These are phyloP conservation scores for Gallinago stenura DNA, from an alignment of 2,797 vertebrate species.

Conservation along the genomic window DNA sequence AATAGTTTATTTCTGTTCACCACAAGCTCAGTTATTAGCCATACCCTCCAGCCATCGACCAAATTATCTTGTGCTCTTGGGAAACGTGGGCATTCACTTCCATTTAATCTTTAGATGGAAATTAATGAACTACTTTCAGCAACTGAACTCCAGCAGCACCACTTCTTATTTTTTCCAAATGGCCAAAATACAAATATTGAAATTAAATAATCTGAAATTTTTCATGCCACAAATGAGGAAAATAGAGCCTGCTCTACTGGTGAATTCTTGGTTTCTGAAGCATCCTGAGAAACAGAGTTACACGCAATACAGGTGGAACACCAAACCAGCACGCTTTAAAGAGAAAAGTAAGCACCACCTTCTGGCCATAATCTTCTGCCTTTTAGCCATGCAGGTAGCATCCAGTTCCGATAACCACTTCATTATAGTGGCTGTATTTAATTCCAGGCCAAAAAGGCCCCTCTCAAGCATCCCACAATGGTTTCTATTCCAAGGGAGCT, in stretches of 20 bases:
- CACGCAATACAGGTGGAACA: not conserved
- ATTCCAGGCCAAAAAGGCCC: not conserved
- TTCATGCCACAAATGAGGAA: not conserved
- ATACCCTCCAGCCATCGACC: not conserved
- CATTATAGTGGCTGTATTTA: not conserved
- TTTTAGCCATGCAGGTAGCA: not conserved
- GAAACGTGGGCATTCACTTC: not conserved
- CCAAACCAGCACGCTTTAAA: not conserved
- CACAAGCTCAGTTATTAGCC: not conserved
- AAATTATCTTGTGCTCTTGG: not conserved
- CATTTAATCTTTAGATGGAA: not conserved
- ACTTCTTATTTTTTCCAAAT: not conserved
- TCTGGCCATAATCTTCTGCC: not conserved
- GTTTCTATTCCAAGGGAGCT: not conserved
- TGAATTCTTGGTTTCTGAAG: not conserved
- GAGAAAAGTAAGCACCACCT: not conserved
- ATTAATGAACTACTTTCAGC: conserved; percentile 4
- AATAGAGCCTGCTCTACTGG: not conserved
- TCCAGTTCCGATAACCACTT: not conserved
- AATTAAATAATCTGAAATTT: not conserved
- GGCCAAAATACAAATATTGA: not conserved
- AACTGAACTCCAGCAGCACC: not conserved
- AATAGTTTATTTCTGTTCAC: conserved; percentile 18
- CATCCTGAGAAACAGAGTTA: not conserved
- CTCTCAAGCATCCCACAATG: not conserved